Conservation (phyloP, 2,113 vertebrate genomes). For the Tragelaphus buxtoni region DNA sequence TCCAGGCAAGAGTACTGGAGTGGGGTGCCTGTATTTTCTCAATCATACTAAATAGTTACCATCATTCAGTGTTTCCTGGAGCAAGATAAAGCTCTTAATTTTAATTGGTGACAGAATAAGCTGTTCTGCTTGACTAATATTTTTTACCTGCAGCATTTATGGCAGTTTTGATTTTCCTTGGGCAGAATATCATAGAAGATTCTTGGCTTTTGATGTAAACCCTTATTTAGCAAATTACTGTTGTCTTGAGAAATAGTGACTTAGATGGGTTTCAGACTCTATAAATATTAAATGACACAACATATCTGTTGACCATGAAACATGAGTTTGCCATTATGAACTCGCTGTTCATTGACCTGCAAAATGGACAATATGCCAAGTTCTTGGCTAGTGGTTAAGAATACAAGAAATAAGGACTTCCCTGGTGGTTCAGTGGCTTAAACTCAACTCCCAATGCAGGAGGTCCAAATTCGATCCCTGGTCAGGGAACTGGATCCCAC, state of each 20-base stretch:
- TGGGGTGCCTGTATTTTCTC: background rate
- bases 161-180: background rate
- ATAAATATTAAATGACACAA: background rate
- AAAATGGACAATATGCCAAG: background rate
- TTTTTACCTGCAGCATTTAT: background rate
- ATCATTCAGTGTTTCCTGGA: background rate
- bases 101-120: background rate
- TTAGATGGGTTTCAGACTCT: background rate
- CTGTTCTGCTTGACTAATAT: background rate
- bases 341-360: background rate
- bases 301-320: background rate
- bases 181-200: background rate
- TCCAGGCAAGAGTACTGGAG: too few relatives aligned
- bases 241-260: background rate
- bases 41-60: background rate
- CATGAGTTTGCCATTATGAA: background rate
- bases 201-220: background rate
- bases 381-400: background rate
- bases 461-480: background rate
- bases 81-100: background rate
- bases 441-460: background rate
- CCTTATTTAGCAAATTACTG: background rate
- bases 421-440: background rate
- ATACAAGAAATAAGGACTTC: background rate
- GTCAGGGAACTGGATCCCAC: background rate